phyloP scores from a whole-genome alignment of 2,797 vertebrate species.

The Stomatorhinus walkeri region DNA sequence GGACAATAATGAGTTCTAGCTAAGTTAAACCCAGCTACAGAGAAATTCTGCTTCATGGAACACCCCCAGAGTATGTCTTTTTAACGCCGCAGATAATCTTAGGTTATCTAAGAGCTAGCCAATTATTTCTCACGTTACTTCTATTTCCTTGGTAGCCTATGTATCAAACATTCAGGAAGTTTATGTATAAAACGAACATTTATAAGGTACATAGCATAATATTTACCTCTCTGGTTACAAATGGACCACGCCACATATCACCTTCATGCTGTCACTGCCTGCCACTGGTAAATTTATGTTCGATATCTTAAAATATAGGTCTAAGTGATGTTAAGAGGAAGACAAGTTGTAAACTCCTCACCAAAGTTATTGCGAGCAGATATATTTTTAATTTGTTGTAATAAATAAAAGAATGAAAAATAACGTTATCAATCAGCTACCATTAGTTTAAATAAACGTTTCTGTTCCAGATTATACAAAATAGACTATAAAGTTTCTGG shows the following conservation, averaged over 20 bases:
- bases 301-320: neutral
- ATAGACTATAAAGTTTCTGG: neutral
- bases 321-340: neutral
- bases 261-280: neutral
- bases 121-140: neutral
- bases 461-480: neutral
- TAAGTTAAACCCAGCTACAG: too few species aligned
- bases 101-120: neutral
- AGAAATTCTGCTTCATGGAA: too few species aligned
- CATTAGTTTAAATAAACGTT: neutral
- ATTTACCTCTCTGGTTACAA: neutral
- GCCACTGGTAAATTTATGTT: neutral
- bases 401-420: neutral
- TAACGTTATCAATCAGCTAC: neutral
- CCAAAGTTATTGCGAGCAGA: neutral
- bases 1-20: too few species aligned
- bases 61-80: neutral
- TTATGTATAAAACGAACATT: neutral
- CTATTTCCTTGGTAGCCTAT: neutral
- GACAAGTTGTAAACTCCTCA: neutral
- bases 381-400: neutral
- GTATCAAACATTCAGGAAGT: neutral
- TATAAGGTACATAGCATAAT: neutral
- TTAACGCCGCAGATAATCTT: neutral
- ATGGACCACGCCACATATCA: neutral